phyloP scores from a whole-genome alignment of 2,113 vertebrate species.

The Ivindomyrus marchei region DNA sequence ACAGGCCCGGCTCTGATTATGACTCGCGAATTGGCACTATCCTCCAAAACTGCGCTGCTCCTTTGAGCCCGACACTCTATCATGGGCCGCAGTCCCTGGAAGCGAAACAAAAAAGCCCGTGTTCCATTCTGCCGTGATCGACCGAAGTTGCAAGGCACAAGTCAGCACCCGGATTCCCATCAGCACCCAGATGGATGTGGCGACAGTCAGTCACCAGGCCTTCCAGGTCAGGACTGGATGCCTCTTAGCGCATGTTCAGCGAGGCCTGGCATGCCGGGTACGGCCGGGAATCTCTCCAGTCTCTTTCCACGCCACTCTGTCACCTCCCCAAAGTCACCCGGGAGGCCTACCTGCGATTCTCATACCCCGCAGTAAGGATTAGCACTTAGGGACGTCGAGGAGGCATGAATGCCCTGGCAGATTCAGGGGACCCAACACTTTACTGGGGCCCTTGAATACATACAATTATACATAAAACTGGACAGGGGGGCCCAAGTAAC shows the following conservation, averaged over 20 bases:
- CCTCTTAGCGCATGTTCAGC: not conserved
- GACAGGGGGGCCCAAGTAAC: not conserved
- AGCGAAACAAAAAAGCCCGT: not conserved
- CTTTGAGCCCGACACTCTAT: not conserved
- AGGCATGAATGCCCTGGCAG: not conserved
- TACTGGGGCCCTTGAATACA: not conserved
- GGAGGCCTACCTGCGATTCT: not conserved
- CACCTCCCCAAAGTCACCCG: not conserved
- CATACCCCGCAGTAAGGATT: not conserved
- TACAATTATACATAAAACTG: not conserved
- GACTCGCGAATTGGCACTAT: not conserved
- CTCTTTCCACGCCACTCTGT: not conserved
- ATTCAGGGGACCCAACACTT: not conserved
- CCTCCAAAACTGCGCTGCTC: not conserved
- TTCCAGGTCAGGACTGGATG: not conserved
- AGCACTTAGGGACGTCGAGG: not conserved
- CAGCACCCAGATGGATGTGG: not conserved
- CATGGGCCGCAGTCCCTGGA: not conserved
- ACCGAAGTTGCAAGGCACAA: not conserved
- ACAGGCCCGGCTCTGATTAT: conserved; percentile 17
- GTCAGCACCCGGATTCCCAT: conserved; percentile 4
- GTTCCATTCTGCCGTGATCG: not conserved
- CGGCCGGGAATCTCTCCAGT: not conserved
- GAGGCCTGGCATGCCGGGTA: not conserved
- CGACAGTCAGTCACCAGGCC: not conserved